A percentile compares a stretch with the other conserved stretches of the same genome.
These are phyloP conservation scores for Carabus problematicus DNA, from an alignment of 2,888 invertebrate genomes.

Conservation along the genomic window DNA sequence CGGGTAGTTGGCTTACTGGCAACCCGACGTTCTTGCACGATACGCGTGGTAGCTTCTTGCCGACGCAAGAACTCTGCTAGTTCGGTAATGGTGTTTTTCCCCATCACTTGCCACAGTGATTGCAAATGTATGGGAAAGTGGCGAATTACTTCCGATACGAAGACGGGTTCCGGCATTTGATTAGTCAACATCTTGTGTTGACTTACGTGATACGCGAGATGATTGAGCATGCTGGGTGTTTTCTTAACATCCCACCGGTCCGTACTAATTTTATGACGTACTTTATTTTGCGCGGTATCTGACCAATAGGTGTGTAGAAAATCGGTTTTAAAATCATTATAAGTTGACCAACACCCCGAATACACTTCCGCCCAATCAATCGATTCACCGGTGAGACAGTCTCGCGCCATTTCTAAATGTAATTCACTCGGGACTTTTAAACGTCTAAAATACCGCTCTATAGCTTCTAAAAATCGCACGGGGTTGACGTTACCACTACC, in stretches of 20 bases:
- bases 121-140: constrained; percentile 26
- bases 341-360: not conserved
- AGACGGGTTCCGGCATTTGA: constrained; percentile 16
- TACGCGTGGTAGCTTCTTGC: constrained; percentile 14
- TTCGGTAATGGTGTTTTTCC: not conserved
- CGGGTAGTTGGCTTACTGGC: not conserved
- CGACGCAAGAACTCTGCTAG: constrained; percentile 14
- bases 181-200: constrained; percentile 1
- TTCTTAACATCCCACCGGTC: not conserved
- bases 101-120: constrained; percentile 14
- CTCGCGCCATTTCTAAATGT: not conserved
- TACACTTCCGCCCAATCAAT: constrained; percentile 5
- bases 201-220: not conserved
- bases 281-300: not conserved
- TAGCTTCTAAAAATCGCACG: not conserved
- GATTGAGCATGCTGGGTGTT: not conserved
- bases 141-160: constrained; percentile 21
- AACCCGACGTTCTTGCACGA: not conserved
- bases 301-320: constrained; percentile 4
- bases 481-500: no score
- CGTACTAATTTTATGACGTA: not conserved
- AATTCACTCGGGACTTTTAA: not conserved
- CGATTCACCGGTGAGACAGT: not conserved
- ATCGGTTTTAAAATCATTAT: not conserved
- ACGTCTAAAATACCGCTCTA: not conserved